Conservation (phyloP, 1,140 invertebrate genomes). For the Bicyclus anynana region DNA sequence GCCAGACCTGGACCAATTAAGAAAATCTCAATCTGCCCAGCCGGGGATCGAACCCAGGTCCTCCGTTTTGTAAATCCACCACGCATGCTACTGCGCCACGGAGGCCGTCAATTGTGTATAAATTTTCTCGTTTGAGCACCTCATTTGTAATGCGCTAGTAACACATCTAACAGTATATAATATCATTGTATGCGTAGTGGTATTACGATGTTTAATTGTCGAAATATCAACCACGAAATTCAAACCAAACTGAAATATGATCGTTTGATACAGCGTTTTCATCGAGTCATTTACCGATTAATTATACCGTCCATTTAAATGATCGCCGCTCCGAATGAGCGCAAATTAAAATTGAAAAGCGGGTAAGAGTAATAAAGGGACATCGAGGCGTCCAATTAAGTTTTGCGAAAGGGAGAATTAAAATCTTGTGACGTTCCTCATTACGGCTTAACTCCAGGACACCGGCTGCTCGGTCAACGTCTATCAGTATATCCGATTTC, state of each 20-base stretch:
- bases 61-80: too few relatives aligned
- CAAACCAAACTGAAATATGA: not conserved
- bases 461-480: not conserved
- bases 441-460: not conserved
- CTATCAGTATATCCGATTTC: not conserved
- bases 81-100: too few relatives aligned
- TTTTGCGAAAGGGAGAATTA: constrained; percentile 1
- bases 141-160: too few relatives aligned
- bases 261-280: not conserved
- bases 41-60: too few relatives aligned
- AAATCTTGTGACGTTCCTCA: constrained; percentile 1
- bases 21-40: too few relatives aligned
- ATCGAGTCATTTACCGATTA: not conserved
- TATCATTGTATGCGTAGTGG: too few relatives aligned
- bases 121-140: too few relatives aligned
- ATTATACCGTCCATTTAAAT: not conserved
- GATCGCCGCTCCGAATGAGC: not conserved
- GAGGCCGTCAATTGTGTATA: too few relatives aligned
- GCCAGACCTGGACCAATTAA: too few relatives aligned
- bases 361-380: constrained; percentile 1
- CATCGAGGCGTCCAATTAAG: constrained; percentile 2
- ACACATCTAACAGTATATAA: too few relatives aligned
- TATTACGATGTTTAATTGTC: too few relatives aligned
- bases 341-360: not conserved
- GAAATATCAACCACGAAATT: too few relatives aligned